phyloP scores from a whole-genome alignment of 1,140 invertebrate genomes.

The Ditylenchus dipsaci region DNA sequence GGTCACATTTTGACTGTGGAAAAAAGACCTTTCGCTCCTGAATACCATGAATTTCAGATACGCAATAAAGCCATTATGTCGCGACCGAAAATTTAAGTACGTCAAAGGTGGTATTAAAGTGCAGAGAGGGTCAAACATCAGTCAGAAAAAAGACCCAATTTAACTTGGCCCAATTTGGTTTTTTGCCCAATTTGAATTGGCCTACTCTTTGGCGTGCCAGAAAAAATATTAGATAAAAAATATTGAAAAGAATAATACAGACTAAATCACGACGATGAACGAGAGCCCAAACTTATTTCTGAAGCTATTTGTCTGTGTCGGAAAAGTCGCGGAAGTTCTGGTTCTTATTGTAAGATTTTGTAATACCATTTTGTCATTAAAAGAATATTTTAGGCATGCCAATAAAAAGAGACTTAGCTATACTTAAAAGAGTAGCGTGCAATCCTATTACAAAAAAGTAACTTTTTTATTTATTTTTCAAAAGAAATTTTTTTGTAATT shows the following conservation, averaged over 20 bases:
- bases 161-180: neutral
- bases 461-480: too few relatives aligned
- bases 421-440: constrained; percentile 15
- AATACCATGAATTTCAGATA: too few relatives aligned
- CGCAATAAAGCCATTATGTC: too few relatives aligned
- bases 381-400: constrained; percentile 5
- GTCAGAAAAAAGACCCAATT: neutral
- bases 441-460: constrained; percentile 18
- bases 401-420: constrained; percentile 14
- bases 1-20: too few relatives aligned
- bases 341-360: constrained; percentile 13
- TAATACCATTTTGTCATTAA: too few relatives aligned
- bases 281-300: constrained; percentile 24
- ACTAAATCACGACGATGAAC: constrained; percentile 22
- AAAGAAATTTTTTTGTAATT: too few relatives aligned
- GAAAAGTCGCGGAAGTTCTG: constrained; percentile 18
- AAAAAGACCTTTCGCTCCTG: too few relatives aligned
- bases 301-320: constrained; percentile 25
- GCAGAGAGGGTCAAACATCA: neutral
- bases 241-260: constrained; percentile 10
- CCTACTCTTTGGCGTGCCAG: neutral
- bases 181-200: neutral
- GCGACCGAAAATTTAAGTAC: too few relatives aligned
- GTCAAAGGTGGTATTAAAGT: too few relatives aligned
- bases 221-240: neutral